phyloP scores from a whole-genome alignment of 2,113 vertebrate species.

The Danionella cerebrum region DNA sequence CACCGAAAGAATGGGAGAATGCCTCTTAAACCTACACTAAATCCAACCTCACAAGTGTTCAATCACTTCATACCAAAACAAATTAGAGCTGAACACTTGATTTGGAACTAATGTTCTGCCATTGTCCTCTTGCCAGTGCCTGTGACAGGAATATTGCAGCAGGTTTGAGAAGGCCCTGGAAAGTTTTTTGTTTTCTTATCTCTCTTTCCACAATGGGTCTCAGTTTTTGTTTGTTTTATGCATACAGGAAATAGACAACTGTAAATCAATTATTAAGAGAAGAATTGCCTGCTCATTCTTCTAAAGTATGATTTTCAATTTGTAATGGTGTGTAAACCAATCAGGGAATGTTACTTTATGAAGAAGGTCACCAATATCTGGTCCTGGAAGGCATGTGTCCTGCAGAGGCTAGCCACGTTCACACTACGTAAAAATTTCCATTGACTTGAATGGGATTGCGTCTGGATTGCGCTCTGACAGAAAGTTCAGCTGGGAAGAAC shows the following conservation, averaged over 20 bases:
- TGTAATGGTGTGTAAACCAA: neutral
- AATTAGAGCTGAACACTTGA: neutral
- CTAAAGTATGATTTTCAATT: constrained; percentile 19
- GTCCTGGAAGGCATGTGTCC: too few relatives aligned
- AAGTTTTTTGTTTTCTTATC: constrained; percentile 39
- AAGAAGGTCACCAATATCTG: too few relatives aligned
- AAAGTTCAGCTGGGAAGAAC: too few relatives aligned
- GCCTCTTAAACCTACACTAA: constrained; percentile 13
- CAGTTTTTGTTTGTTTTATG: constrained; percentile 42
- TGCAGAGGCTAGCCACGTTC: too few relatives aligned
- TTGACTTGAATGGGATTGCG: too few relatives aligned
- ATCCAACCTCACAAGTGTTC: neutral
- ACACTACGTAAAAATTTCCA: too few relatives aligned
- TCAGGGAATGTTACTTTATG: too few relatives aligned
- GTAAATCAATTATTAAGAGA: constrained; percentile 54
- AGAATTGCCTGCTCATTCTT: constrained; percentile 45
- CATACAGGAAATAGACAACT: constrained; percentile 55
- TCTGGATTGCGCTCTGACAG: too few relatives aligned
- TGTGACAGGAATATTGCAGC: neutral
- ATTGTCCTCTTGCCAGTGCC: neutral
- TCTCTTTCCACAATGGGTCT: constrained; percentile 49
- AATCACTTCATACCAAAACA: neutral
- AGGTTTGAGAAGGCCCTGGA: neutral
- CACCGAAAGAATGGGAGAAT: constrained; percentile 4
- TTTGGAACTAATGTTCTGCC: constrained; percentile 10